Conservation (phyloP, 2,888 invertebrate species). For the Drosophila pegasa region DNA sequence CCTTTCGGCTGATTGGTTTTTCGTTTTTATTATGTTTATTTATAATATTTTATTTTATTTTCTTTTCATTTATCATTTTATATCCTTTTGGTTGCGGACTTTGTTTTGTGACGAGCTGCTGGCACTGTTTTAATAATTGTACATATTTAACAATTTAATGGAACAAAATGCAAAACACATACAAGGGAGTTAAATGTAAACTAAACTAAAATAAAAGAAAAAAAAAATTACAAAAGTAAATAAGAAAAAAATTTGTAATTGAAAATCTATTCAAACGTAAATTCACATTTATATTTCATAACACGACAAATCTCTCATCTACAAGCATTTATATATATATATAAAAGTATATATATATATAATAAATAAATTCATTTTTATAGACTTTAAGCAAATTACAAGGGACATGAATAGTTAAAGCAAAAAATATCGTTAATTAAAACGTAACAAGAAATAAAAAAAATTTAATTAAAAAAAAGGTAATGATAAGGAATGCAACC, state of each 20-base stretch:
- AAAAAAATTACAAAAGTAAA: slow-evolving; percentile 16
- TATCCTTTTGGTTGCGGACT: background rate
- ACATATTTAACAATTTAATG: slow-evolving; percentile 79
- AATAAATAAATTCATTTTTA: slow-evolving; percentile 53
- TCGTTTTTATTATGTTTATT: slow-evolving; percentile 21
- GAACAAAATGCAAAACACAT: slow-evolving; percentile 85
- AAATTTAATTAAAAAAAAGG: background rate
- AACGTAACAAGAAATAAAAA: slow-evolving; percentile 23
- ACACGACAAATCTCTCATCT: slow-evolving; percentile 50
- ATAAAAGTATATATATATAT: slow-evolving; percentile 44
- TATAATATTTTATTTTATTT: background rate
- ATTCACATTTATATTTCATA: slow-evolving; percentile 66
- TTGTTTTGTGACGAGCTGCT: slow-evolving; percentile 43
- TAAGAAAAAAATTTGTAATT: slow-evolving; percentile 35
- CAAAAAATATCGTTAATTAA: slow-evolving; percentile 30
- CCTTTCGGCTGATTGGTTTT: slow-evolving; percentile 52
- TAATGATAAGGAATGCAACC: slow-evolving; percentile 20
- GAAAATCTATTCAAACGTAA: slow-evolving; percentile 65
- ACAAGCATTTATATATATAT: slow-evolving; percentile 33
- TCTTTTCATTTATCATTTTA: background rate
- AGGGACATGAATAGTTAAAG: slow-evolving; percentile 63
- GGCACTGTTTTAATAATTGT: slow-evolving; percentile 54
- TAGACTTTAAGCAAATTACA: slow-evolving; percentile 71
- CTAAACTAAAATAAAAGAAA: slow-evolving; percentile 66
- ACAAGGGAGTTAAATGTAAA: slow-evolving; percentile 85